phyloP scores from a whole-genome alignment of 2,113 vertebrate species.

The Oreotragus oreotragus region DNA sequence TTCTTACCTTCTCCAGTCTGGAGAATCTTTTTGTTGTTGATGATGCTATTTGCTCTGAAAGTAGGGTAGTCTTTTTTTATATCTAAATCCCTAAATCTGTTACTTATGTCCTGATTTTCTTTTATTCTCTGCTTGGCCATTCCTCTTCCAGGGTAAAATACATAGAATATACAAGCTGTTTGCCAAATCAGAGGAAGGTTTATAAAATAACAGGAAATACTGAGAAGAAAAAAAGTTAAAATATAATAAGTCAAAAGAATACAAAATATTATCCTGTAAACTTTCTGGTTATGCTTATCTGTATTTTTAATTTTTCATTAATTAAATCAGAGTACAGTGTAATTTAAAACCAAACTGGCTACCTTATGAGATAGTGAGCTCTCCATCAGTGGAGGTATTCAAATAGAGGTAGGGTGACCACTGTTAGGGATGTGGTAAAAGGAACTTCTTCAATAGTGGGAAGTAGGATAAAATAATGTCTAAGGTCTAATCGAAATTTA shows the following conservation, averaged over 20 bases:
- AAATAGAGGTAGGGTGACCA: not conserved
- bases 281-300: not conserved
- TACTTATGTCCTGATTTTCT: not conserved
- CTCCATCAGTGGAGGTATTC: not conserved
- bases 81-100: not conserved
- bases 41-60: not conserved
- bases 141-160: not conserved
- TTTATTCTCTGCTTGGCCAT: not conserved
- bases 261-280: not conserved
- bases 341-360: not conserved
- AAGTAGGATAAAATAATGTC: not conserved
- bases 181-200: not conserved
- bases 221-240: not conserved
- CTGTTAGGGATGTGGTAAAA: not conserved
- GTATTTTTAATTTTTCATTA: not conserved
- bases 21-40: not conserved
- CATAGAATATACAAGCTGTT: not conserved
- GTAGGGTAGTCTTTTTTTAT: not conserved
- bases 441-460: not conserved
- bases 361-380: not conserved
- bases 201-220: not conserved
- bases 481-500: not conserved
- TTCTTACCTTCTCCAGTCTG: not conserved
- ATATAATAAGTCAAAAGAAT: not conserved
- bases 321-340: not conserved